Conservation (phyloP, 2,888 invertebrate species). For the Acrobasis suavella region DNA sequence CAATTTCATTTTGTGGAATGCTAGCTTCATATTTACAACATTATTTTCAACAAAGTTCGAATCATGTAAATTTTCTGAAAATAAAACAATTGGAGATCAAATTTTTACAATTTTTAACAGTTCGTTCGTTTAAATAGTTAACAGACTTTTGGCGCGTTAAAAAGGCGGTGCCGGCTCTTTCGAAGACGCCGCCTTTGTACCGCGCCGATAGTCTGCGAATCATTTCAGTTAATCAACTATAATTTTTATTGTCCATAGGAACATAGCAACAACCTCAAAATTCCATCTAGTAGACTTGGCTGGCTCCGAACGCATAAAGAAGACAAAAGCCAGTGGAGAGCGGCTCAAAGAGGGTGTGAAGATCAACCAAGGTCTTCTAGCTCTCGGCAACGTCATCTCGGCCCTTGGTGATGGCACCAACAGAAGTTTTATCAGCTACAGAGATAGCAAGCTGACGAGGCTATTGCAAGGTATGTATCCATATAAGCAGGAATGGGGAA, state of each 20-base stretch:
- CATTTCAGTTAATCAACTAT: neutral
- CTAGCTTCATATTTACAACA: too few species aligned
- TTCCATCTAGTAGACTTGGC: conserved; percentile 96
- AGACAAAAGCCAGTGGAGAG: conserved; percentile 94
- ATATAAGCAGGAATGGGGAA: too few species aligned
- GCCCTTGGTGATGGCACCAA: conserved; percentile 88
- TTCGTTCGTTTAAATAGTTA: too few species aligned
- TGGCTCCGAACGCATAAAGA: conserved; percentile 94
- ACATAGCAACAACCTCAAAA: conserved; percentile 89
- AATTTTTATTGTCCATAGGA: conserved; percentile 63
- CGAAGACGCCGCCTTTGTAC: too few species aligned
- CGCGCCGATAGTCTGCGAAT: too few species aligned
- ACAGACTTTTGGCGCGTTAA: too few species aligned
- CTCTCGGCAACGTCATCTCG: conserved; percentile 96
- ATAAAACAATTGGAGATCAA: too few species aligned
- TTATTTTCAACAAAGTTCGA: too few species aligned
- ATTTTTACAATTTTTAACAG: too few species aligned
- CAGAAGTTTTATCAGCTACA: conserved; percentile 90
- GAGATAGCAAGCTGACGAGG: conserved; percentile 96
- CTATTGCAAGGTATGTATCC: conserved; percentile 90
- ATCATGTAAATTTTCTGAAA: too few species aligned
- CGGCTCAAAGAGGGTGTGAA: conserved; percentile 94
- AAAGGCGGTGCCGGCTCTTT: too few species aligned
- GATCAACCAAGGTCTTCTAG: conserved; percentile 95
- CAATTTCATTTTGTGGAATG: too few species aligned